Base-by-base conservation (phyloP, 2,113 vertebrate species). In the Tenebrosternarchus preto region DNA sequence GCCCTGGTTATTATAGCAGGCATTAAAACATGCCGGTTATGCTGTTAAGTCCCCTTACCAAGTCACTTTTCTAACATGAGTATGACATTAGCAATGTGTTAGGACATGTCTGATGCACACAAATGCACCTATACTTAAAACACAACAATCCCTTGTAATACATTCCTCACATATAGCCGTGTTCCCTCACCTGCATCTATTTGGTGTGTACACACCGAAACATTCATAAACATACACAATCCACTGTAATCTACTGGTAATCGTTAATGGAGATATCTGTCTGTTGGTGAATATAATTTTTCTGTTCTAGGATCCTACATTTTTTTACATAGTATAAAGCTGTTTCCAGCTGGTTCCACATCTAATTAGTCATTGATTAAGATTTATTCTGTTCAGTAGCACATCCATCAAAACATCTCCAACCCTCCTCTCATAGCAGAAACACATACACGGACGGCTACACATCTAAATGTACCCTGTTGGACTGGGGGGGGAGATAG, bases 1-100 rank as follows among this genome's bases (percentile, higher is more conserved):
- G 15, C 33, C 63, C 64, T 68, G 31, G 15, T 68, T 39, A 33
- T 68, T 39, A 68, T 68, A 68, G 64, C 64, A n/a, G 64, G 19
- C 20, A 12, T 68, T n/a, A 39, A 68, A 39, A 68, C 64, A 39
- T 31, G 36, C 20, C 19, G 36, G 64, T 36, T 20, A 2, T 22
- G 11, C 17, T 68, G 36, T 22, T 22, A 67, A 33, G 64, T 68
- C 20, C 20, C n/a, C 19, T 22, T 36, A 39, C 1, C 31, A 66
- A 7, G 27, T 66, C 33, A n/a, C 19, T 20, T 22, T 68, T 39
- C 36, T 68, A 3, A 22, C 20, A 68, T 39, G 33, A 36, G 31
- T 8, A 24, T 1, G 33, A 22, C 19, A 20, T 19, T 19, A 36
- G 33, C 2, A 36, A 7, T 68, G 31, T 68, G 20, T 22, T 39